Evolutionary conservation across 1,140 invertebrate genomes (phyloP), one percentile per base, ranked within the genome.

Genomic region (Drosophila kohkoa): DNA sequence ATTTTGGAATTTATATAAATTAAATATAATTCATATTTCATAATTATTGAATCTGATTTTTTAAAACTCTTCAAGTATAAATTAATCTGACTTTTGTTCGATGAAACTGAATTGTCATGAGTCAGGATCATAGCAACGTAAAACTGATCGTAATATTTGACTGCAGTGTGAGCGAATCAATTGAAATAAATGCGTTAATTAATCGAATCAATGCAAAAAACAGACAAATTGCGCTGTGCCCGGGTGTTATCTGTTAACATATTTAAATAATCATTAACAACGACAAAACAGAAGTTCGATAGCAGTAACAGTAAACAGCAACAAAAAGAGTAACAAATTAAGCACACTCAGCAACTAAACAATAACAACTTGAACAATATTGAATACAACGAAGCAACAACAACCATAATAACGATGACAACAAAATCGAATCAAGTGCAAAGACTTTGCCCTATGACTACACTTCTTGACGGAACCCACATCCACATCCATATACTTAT

Each of bases 371-470:
- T 63, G 20, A 73, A 73, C 30, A 54, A 54, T 15, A 80, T 70
- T 55, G 30, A 72, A 86, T 66, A 70, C 64, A 81, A 64, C 62
- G 66, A 70, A 52, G 25, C 7, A 77, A 66, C 66, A 70, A 70
- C 52, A 81, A 72, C 32, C 60, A 68, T 32, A 55, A 68, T 35
- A 45, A 57, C 49, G 46, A 75, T 65, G 67, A 88, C 83, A 79
- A 89, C 81, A 74, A 41, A 85, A 89, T 78, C 68, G 69, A 85
- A 78, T 66, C 83, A 81, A 72, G 69, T 81, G 58, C 73, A 57
- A 52, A 88, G 85, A 89, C 85, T 89, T 89, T 89, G 85, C 81
- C 81, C 85, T 85, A 89, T 89, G 85, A 89, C 85, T 85, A 88
- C 77, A 88, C 83, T 15, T 48, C 54, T 68, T 54, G 62, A 48